Evolutionary conservation across 2,888 invertebrate species (phyloP).

Genomic region (Catonia carolina): DNA sequence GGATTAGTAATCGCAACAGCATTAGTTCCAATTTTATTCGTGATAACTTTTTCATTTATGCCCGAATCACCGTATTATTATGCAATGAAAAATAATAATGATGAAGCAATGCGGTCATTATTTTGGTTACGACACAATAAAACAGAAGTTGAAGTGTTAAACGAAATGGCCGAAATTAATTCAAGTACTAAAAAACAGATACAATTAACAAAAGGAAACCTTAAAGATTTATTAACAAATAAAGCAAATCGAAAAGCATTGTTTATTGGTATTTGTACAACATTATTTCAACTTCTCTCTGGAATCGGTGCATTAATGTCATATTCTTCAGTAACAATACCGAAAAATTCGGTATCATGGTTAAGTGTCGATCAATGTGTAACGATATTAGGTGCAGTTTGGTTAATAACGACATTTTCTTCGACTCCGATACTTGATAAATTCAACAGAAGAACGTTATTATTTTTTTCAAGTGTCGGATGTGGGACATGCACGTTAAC

Average conservation of each 20-base stretch:
- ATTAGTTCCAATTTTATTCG: constrained; percentile 7
- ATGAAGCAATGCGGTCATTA: too few species aligned
- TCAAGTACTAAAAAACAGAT: too few species aligned
- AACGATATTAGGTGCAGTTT: constrained; percentile 52
- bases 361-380: constrained; percentile 51
- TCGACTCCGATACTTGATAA: constrained; percentile 55
- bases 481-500: constrained; percentile 26
- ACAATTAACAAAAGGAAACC: constrained; percentile 40
- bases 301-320: constrained; percentile 58
- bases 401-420: constrained; percentile 51
- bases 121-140: too few species aligned
- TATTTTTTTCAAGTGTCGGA: constrained; percentile 45
- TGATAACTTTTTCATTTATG: neutral
- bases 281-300: constrained; percentile 54
- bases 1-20: constrained; percentile 15
- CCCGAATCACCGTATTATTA: constrained; percentile 1
- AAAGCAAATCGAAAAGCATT: constrained; percentile 56
- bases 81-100: neutral
- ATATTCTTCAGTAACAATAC: constrained; percentile 56
- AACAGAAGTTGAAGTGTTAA: too few species aligned
- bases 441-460: constrained; percentile 50
- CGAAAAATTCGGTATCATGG: constrained; percentile 42
- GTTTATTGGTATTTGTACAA: constrained; percentile 53
- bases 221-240: constrained; percentile 49
- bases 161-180: too few species aligned